Evolutionary conservation across 2,113 vertebrate species (phyloP).

Genomic region (Clarias gariepinus): DNA sequence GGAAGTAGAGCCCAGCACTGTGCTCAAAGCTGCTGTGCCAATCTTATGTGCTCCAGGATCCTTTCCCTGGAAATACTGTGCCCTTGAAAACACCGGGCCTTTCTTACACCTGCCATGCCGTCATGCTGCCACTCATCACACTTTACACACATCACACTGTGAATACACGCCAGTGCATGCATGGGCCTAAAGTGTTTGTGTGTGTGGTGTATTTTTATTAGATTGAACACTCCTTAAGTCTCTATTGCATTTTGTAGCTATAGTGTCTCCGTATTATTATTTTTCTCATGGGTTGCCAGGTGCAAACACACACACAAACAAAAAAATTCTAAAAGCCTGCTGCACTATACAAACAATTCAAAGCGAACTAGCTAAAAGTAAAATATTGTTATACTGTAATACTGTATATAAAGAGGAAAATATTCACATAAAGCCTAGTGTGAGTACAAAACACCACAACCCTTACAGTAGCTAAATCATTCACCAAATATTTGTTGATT

Average conservation of each 20-base stretch:
- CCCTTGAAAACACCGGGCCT: constrained; percentile 50
- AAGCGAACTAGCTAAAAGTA: neutral
- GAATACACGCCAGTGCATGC: neutral
- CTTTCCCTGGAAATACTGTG: constrained; percentile 34
- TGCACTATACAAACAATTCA: neutral
- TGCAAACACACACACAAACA: neutral
- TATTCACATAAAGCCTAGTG: neutral
- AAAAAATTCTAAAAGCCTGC: neutral
- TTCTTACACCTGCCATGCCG: constrained; percentile 43
- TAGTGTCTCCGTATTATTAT: neutral
- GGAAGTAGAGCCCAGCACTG: constrained; percentile 47
- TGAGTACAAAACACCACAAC: neutral
- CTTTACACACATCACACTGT: constrained; percentile 31
- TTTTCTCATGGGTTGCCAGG: neutral
- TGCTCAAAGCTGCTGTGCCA: constrained; percentile 40
- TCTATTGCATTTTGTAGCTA: neutral
- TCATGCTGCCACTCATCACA: constrained; percentile 49
- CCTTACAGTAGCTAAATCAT: neutral
- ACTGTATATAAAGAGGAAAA: too few species aligned
- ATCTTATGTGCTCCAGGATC: constrained; percentile 34
- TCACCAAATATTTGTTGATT: neutral
- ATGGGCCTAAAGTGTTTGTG: constrained; percentile 7
- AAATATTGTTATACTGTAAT: neutral
- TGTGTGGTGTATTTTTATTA: neutral
- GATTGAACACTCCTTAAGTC: neutral